Evolutionary conservation across 2,888 invertebrate species (phyloP).

Genomic region (Ornithoptera priamus): DNA sequence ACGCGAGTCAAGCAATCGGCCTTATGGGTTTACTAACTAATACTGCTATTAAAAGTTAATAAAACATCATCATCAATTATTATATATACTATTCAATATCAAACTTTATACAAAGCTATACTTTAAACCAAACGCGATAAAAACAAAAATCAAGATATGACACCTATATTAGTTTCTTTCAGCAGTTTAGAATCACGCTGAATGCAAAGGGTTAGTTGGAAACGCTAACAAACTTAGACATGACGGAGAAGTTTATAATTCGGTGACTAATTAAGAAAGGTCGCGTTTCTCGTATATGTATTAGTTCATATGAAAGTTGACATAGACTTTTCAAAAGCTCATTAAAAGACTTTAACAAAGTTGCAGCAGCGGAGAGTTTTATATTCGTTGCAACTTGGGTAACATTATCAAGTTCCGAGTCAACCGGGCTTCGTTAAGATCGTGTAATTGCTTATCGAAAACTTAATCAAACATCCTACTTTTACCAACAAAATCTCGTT

Average conservation of each 20-base stretch:
- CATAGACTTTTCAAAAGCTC: constrained; percentile 1
- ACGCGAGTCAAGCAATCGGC: constrained; percentile 31
- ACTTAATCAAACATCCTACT: constrained; percentile 21
- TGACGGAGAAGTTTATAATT: background rate
- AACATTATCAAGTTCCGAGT: constrained; percentile 13
- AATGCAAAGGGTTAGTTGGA: background rate
- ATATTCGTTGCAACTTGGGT: constrained; percentile 5
- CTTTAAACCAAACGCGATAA: too few relatives aligned
- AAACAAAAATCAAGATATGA: background rate
- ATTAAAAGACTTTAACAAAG: constrained; percentile 8
- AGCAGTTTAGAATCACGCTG: background rate
- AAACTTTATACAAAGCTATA: too few relatives aligned
- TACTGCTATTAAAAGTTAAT: too few relatives aligned
- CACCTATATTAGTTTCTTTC: background rate
- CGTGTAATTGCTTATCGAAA: constrained; percentile 23
- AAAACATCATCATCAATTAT: too few relatives aligned
- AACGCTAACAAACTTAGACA: background rate
- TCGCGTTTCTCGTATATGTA: background rate
- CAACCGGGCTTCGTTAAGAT: constrained; percentile 10
- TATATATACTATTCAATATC: too few relatives aligned
- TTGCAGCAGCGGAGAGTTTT: background rate
- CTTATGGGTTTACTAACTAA: background rate
- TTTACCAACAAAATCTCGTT: background rate
- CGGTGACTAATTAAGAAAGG: background rate
- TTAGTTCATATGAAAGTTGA: constrained; percentile 2